These are phyloP conservation scores for Meteorus cinctellus DNA, from an alignment of 2,888 invertebrate species.

Conservation along the genomic window DNA sequence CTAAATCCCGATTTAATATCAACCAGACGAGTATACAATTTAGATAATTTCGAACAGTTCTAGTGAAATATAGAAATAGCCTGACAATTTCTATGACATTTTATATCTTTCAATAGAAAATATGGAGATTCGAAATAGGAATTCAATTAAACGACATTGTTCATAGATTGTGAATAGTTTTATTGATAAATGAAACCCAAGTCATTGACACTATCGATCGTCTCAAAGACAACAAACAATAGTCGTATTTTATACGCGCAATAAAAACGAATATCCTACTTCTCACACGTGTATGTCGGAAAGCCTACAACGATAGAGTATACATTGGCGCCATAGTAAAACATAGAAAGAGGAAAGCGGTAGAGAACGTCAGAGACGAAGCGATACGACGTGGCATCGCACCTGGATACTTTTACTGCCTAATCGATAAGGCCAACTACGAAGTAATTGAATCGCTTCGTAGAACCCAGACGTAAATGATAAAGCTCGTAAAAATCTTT, in stretches of 20 bases:
- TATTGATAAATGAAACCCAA: slow-evolving; percentile 17
- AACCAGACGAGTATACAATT: too few relatives aligned
- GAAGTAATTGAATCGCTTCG: slow-evolving; percentile 51
- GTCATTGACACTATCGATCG: slow-evolving; percentile 25
- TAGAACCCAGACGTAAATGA: slow-evolving; percentile 51
- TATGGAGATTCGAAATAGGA: neutral
- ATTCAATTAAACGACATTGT: neutral
- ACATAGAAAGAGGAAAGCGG: slow-evolving; percentile 32
- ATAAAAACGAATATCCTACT: slow-evolving; percentile 25
- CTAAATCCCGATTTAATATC: too few relatives aligned
- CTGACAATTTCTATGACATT: too few relatives aligned
- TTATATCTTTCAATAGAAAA: neutral
- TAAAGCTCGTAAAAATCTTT: slow-evolving; percentile 50
- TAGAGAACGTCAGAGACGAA: slow-evolving; percentile 31
- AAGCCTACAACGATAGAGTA: neutral
- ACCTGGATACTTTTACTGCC: slow-evolving; percentile 49
- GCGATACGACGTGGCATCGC: slow-evolving; percentile 29
- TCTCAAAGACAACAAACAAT: slow-evolving; percentile 21
- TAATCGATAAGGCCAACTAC: slow-evolving; percentile 48
- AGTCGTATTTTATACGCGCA: slow-evolving; percentile 30
- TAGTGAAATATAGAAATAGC: too few relatives aligned
- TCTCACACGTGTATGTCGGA: neutral
- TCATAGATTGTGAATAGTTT: slow-evolving; percentile 20
- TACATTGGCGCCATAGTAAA: slow-evolving; percentile 7
- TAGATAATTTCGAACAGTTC: too few relatives aligned